phyloP scores from a whole-genome alignment of 2,113 vertebrate species.

The Blennius ocellaris region DNA sequence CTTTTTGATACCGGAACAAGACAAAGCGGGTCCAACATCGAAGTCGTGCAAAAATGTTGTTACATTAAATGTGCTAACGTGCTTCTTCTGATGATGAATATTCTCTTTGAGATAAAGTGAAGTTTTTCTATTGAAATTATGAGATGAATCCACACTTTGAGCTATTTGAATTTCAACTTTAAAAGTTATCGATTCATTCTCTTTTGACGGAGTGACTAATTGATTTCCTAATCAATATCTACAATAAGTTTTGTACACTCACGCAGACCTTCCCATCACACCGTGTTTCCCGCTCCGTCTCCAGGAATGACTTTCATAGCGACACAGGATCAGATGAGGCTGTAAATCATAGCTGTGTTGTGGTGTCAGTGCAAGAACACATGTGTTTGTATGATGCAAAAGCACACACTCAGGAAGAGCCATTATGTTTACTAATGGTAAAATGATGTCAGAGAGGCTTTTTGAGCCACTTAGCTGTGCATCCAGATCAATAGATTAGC shows the following conservation, averaged over 20 bases:
- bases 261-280: constrained; percentile 5
- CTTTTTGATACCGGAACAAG: too few species aligned
- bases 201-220: neutral
- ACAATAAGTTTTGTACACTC: neutral
- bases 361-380: neutral
- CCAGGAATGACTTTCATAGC: constrained; percentile 18
- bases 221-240: neutral
- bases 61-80: neutral
- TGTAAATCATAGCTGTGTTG: neutral
- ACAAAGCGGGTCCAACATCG: too few species aligned
- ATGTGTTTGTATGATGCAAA: constrained; percentile 35
- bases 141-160: too few species aligned
- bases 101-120: neutral
- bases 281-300: constrained; percentile 1
- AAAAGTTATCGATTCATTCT: too few species aligned
- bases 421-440: constrained; percentile 69
- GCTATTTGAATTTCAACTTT: too few species aligned
- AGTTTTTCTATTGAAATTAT: neutral
- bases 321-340: constrained; percentile 14
- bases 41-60: neutral
- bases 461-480: constrained; percentile 74
- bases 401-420: constrained; percentile 62
- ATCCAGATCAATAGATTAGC: constrained; percentile 67
- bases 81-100: neutral
- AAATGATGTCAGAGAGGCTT: constrained; percentile 72